Conservation (phyloP, 2,113 vertebrate genomes). For the Fregetta grallaria region DNA sequence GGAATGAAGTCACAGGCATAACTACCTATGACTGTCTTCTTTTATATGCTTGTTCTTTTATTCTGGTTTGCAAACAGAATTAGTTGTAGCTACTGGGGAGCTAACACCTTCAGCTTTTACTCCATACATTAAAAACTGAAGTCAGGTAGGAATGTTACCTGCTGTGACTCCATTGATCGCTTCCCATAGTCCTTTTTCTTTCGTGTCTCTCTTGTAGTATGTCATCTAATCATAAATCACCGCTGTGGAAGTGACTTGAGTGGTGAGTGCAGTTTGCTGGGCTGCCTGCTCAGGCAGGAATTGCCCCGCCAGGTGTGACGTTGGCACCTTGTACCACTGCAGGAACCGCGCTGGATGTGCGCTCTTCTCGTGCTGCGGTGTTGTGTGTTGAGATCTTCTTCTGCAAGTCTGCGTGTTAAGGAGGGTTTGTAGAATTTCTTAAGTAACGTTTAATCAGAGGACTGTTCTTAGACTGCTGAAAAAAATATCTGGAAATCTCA, state of each 20-base stretch:
- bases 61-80: not conserved
- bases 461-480: not conserved
- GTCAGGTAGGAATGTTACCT: not conserved
- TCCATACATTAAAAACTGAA: not conserved
- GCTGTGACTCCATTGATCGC: not conserved
- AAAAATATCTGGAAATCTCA: not conserved
- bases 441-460: not conserved
- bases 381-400: not conserved
- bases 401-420: accelerated
- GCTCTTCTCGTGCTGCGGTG: accelerated
- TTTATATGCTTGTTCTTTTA: not conserved
- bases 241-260: not conserved
- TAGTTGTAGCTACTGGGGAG: not conserved
- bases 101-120: not conserved
- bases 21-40: accelerated
- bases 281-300: not conserved
- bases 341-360: accelerated
- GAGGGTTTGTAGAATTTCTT: not conserved
- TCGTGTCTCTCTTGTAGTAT: not conserved
- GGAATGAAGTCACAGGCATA: not conserved
- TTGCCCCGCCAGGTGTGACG: too few species aligned
- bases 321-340: not conserved
- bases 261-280: not conserved
- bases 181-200: not conserved
- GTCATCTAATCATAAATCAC: not conserved